Evolutionary conservation across 2,797 vertebrate genomes (phyloP), one percentile per base, ranked within the genome.

Genomic region (Prunella strophiata): DNA sequence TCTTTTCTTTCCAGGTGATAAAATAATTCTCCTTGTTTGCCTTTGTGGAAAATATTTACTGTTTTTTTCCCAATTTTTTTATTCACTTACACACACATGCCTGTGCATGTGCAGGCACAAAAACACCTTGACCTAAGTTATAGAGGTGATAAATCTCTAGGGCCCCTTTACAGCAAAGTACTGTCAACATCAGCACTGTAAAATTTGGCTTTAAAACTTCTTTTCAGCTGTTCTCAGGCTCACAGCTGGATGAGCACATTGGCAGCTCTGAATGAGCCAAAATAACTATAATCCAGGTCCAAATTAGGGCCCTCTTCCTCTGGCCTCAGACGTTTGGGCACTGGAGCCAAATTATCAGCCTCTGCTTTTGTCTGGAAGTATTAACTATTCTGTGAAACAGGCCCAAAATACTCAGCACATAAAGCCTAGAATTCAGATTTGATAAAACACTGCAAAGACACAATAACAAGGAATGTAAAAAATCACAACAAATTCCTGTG

Each of bases 21-120:
- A 67, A 81, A 85, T 67, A 38, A 68, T 63, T 79, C 18, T 88
- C 61, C 36, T 66, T 77, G 25, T 92, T 51, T 85, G 40, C 48
- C 32, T 51, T 23, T 11, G 13, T 52, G 58, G 43, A 84, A 91
- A 77, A n/a, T 13, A 40, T 27, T 43, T 50, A 17, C 32, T 34
- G 6, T 3, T 16, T 71, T 22, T 6, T 9, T 5, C 1, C 2
- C n/a, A n/a, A 10, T 19, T 17, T 63, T 20, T 20, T 85, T 20
- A 23, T 42, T 79, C 22, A 29, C 9, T 29, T 26, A 23, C 22
- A 83, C 13, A 10, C 18, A 19, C 0, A 0, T n/a, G 11, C 23
- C 55, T 66, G 32, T 52, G 55, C 36, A 50, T 0, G 4, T 55
- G 63, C 30, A 84, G 54, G 43, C 17, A 34, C 16, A 70, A 72